Evolutionary conservation across 2,888 invertebrate genomes (phyloP), one percentile per base, ranked within the genome.

Genomic region (Oscheius onirici): DNA sequence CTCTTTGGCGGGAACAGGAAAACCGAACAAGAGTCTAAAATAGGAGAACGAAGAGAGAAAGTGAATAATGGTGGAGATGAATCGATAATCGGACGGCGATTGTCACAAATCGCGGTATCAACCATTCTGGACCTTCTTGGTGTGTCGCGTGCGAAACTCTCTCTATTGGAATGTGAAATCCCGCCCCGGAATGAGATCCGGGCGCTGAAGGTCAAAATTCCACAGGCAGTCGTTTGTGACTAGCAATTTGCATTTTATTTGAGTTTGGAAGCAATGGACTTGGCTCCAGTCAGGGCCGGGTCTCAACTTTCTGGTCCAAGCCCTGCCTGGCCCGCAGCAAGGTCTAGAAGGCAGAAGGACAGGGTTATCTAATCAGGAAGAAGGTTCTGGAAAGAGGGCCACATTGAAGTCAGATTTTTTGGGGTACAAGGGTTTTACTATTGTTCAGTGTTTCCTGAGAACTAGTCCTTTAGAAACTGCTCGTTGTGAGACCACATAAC

Each of bases 101-200:
- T 63, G 63, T 63, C 63, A 22, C 63, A 63, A 49, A 63, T 63
- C 63, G 63, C 63, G 49, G 63, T 63, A 63, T 63, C 63, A 63
- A 49, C 63, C 63, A 49, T 46, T n/a, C n/a, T n/a, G n/a, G n/a
- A n/a, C n/a, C 22, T 49, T 22, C 22, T 8, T 49, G 49, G 15
- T 10, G 22, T 49, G 49, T 22, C 17, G 22, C 49, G 34, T 34
- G 34, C 34, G 58, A 43, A 58, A 58, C 41, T 58, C 58, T 46
- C 43, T 43, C 43, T 57, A 13, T n/a, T 41, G 58, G 58, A 58
- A 58, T 58, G 40, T 24, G 55, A n/a, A 26, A 46, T 20, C 58
- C 58, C 22, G 17, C 55, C 46, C n/a, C 15, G n/a, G n/a, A 34
- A 8, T 34, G 34, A 34, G 34, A 34, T 34, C 34, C 34, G 41